Evolutionary conservation across 2,888 invertebrate species (phyloP).

Genomic region (Syrista parreyssii): DNA sequence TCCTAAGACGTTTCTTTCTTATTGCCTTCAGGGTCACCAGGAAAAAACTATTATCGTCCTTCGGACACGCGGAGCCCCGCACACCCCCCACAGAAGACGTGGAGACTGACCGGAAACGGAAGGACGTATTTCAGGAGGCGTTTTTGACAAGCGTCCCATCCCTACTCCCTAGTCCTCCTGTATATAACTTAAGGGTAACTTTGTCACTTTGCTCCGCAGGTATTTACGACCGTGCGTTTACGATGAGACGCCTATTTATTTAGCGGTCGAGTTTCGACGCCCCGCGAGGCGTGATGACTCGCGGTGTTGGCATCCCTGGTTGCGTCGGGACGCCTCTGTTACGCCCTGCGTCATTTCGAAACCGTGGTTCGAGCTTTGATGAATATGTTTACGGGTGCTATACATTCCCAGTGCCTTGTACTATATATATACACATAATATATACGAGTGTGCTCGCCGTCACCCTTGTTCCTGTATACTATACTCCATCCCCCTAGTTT

Average conservation of each 20-base stretch:
- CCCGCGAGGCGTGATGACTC: not conserved
- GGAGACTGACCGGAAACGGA: slow-evolving; percentile 19
- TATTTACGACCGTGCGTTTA: not conserved
- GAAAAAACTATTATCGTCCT: not conserved
- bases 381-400: slow-evolving; percentile 17
- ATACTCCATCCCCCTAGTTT: not conserved
- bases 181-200: not conserved
- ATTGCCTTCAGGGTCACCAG: not conserved
- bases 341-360: not conserved
- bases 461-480: not conserved
- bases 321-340: not conserved
- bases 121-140: slow-evolving; percentile 6
- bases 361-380: not conserved
- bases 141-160: not conserved
- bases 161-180: not conserved
- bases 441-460: not conserved
- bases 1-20: not conserved
- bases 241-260: not conserved
- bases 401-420: not conserved
- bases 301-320: not conserved
- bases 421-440: not conserved
- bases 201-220: not conserved
- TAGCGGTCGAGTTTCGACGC: not conserved
- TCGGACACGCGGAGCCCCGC: not conserved
- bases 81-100: not conserved